Evolutionary conservation across 1,140 invertebrate species (phyloP), one percentile per base, ranked within the genome.

Genomic region (Euura lappo): DNA sequence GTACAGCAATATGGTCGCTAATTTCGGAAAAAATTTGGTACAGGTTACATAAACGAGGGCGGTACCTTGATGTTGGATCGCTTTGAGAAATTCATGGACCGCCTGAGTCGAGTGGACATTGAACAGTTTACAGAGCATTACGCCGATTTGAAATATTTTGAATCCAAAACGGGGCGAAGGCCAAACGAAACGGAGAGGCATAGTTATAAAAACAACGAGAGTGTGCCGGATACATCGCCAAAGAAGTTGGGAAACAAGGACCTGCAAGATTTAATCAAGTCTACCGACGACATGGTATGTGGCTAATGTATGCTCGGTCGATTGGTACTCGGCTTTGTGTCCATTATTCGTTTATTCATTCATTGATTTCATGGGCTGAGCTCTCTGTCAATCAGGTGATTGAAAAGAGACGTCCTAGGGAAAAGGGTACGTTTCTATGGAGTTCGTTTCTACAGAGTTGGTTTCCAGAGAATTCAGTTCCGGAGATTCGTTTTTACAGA

Each of bases 11-110:
- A 28, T 28, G 28, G 28, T 28, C 28, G 28, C 28, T 6, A 70
- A 7, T 44, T 70, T 88, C 88, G 87, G 87, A 76, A 72, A 42
- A 43, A 4, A 68, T 11, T 68, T 42, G 70, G 84, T 88, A 73
- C 70, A 95, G 95, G 96, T 10, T 98, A 99, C 82, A 93, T 99
- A 69, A 99, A 99, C 87, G 96, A 98, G 87, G 88, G 89, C 6
- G 98, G 98, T 4, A 91, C 90, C 68, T 87, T 99, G 47, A 96
- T 98, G 84, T 87, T 99, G 70, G 81, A 83, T 13, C 90, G 97
- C 71, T 97, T 99, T 89, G 93, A 98, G 86, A 92, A 91, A 78
- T 99, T 96, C 83, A 91, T 99, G 89, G 89, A 91, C 73, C 93
- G 92, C 75, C 85, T 98, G 6, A 89, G 92, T 47, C 88, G 93